phyloP scores from a whole-genome alignment of 2,888 invertebrate genomes.

The Listrodromus nycthemerus region DNA sequence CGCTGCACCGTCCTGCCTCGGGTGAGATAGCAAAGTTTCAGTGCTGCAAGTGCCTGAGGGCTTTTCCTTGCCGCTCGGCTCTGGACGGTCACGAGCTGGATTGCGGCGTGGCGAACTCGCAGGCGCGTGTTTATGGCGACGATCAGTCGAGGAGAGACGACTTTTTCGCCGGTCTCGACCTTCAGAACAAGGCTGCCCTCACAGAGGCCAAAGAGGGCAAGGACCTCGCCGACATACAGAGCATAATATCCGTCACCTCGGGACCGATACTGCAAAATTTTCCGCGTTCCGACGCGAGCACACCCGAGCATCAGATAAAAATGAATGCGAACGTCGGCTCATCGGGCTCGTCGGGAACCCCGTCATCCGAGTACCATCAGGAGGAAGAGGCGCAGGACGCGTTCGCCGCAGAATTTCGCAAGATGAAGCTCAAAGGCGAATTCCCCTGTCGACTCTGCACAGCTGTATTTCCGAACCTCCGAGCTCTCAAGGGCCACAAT shows the following conservation, averaged over 20 bases:
- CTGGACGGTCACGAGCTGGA: constrained; percentile 89
- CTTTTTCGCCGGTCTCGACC: constrained; percentile 92
- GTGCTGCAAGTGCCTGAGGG: constrained; percentile 89
- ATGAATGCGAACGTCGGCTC: constrained; percentile 73
- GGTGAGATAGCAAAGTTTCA: constrained; percentile 87
- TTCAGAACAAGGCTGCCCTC: constrained; percentile 89
- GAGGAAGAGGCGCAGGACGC: constrained; percentile 93
- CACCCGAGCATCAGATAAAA: constrained; percentile 70
- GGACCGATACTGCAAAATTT: constrained; percentile 76
- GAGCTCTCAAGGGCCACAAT: constrained; percentile 96
- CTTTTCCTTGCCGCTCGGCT: constrained; percentile 90
- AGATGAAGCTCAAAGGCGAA: constrained; percentile 95
- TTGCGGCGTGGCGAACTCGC: constrained; percentile 87
- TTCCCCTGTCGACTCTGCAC: constrained; percentile 96
- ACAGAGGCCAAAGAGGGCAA: constrained; percentile 85
- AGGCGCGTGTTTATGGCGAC: constrained; percentile 86
- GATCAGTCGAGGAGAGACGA: constrained; percentile 89
- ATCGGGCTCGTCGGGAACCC: constrained; percentile 80
- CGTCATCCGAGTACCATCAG: constrained; percentile 84
- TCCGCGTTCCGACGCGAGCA: constrained; percentile 73
- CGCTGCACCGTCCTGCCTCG: constrained; percentile 87
- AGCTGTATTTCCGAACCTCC: constrained; percentile 94
- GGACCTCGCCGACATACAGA: constrained; percentile 94
- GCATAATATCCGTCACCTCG: constrained; percentile 92
- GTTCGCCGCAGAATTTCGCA: constrained; percentile 93